Percentiles rank a stretch among this genome's conserved stretches.
These are phyloP conservation scores for Solea solea DNA, from an alignment of 2,113 vertebrate species.

Conservation along the genomic window DNA sequence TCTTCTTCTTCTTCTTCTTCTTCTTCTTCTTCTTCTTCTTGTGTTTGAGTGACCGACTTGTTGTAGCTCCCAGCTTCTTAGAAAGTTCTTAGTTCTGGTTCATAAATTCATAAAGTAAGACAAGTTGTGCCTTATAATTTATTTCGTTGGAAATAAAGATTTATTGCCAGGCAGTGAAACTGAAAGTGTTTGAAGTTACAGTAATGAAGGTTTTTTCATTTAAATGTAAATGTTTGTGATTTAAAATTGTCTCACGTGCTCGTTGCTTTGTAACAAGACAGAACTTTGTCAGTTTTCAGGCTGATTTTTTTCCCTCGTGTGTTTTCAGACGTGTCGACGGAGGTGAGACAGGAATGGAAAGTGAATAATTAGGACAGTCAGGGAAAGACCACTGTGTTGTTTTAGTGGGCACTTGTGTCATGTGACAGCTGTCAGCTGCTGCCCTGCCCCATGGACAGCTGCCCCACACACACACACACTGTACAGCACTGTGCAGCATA, in stretches of 20 bases:
- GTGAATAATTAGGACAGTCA: constrained; percentile 42
- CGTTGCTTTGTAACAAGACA: constrained; percentile 29
- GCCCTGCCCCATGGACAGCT: constrained; percentile 92
- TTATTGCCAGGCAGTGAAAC: constrained; percentile 17
- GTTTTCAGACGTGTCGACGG: constrained; percentile 16
- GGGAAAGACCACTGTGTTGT: constrained; percentile 69
- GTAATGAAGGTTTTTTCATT: constrained; percentile 38
- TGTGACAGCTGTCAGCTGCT: constrained; percentile 90
- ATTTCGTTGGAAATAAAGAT: constrained; percentile 18
- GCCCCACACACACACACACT: constrained; percentile 79
- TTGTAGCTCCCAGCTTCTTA: too few relatives aligned
- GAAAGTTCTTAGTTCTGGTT: constrained; percentile 12
- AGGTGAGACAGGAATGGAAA: constrained; percentile 37
- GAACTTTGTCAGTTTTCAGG: constrained; percentile 14
- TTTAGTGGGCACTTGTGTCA: constrained; percentile 72
- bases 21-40: too few relatives aligned
- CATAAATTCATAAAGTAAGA: constrained; percentile 18
- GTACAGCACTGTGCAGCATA: constrained; percentile 29
- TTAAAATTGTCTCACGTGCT: constrained; percentile 26
- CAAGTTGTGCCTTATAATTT: constrained; percentile 7
- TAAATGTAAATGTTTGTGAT: constrained; percentile 10
- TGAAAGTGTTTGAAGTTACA: constrained; percentile 44
- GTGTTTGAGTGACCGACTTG: too few relatives aligned
- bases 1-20: too few relatives aligned
- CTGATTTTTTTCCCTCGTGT: constrained; percentile 8